Conservation (phyloP, 2,888 invertebrate genomes). For the Rosalia funebris region DNA sequence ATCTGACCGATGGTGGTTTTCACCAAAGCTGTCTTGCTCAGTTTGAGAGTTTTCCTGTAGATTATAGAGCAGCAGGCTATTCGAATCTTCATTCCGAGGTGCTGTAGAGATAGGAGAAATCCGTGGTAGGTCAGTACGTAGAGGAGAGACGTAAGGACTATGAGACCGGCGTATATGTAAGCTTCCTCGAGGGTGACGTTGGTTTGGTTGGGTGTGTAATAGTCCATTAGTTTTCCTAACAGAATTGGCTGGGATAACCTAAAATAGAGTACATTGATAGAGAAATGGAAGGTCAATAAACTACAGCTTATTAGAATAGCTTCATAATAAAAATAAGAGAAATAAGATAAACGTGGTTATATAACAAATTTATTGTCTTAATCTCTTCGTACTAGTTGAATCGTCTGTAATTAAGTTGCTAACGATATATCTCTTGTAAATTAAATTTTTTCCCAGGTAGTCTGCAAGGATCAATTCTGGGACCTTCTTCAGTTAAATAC, state of each 20-base stretch:
- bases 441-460: too few species aligned
- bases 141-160: slow-evolving; percentile 63
- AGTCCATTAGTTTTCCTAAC: slow-evolving; percentile 51
- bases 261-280: slow-evolving; percentile 34
- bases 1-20: slow-evolving; percentile 79
- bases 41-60: slow-evolving; percentile 75
- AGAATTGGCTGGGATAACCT: slow-evolving; percentile 53
- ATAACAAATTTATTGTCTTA: too few species aligned
- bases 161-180: slow-evolving; percentile 46
- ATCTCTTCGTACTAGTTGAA: too few species aligned
- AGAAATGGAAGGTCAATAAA: too few species aligned
- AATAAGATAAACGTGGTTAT: too few species aligned
- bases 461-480: too few species aligned
- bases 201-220: slow-evolving; percentile 46
- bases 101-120: slow-evolving; percentile 86
- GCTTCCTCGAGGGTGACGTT: slow-evolving; percentile 43
- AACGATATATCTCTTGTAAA: too few species aligned
- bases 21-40: slow-evolving; percentile 84
- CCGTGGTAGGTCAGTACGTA: slow-evolving; percentile 77
- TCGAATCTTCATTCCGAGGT: slow-evolving; percentile 84
- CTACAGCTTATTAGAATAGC: too few species aligned
- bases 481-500: too few species aligned
- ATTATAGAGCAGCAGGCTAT: slow-evolving; percentile 70
- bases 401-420: too few species aligned
- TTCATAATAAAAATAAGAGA: too few species aligned